A percentile compares a stretch with the other conserved stretches of the same genome.
phyloP scores from a whole-genome alignment of 2,888 invertebrate genomes.

The Scaptomyza polygonia region DNA sequence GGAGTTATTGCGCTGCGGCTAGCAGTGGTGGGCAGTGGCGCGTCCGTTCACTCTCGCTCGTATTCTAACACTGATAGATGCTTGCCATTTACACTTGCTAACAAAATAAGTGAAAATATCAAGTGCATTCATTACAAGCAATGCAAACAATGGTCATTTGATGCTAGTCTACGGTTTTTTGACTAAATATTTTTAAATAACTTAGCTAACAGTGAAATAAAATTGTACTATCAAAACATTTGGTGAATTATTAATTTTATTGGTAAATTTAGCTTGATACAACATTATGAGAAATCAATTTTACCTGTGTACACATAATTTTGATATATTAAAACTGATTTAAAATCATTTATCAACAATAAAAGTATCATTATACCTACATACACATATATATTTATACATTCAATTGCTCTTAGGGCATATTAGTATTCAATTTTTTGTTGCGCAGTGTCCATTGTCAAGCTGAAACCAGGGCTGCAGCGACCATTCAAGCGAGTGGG shows the following conservation, averaged over 20 bases:
- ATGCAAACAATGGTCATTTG: background rate
- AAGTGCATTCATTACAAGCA: background rate
- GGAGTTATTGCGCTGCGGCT: constrained; percentile 51
- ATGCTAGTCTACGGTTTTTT: background rate
- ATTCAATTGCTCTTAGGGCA: no score
- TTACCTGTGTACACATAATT: background rate
- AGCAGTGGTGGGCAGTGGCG: constrained; percentile 26
- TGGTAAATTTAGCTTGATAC: background rate
- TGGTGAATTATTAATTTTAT: background rate
- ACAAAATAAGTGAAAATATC: no score
- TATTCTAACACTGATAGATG: constrained; percentile 39
- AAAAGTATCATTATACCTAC: background rate
- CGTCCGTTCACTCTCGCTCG: constrained; percentile 57
- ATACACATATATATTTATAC: background rate
- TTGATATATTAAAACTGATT: background rate
- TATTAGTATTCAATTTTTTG: background rate
- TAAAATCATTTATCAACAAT: background rate
- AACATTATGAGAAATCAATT: background rate
- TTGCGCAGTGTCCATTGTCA: constrained; percentile 1
- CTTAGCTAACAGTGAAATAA: background rate
- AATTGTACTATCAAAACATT: background rate
- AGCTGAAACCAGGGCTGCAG: constrained; percentile 35
- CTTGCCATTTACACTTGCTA: constrained; percentile 5
- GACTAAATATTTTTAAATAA: background rate
- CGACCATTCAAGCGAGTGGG: constrained; percentile 1